Evolutionary conservation across 2,888 invertebrate species (phyloP).

Genomic region (Heteromurus nitidus): DNA sequence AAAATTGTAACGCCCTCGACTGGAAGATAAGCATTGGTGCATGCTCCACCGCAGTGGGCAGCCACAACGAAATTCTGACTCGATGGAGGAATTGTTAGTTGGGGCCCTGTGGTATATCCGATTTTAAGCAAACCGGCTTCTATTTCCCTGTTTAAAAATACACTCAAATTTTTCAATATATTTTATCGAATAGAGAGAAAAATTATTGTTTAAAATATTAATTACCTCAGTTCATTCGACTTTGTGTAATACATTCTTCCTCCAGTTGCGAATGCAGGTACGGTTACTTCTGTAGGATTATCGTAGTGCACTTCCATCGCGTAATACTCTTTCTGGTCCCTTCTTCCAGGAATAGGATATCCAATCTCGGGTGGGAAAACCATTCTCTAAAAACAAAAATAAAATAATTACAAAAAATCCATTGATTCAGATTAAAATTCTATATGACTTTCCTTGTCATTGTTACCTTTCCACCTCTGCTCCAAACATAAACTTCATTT

Average conservation of each 20-base stretch:
- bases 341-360: constrained; percentile 85
- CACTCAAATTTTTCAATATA: too few species aligned
- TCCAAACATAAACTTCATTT: constrained; percentile 52
- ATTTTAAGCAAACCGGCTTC: constrained; percentile 89
- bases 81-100: constrained; percentile 88
- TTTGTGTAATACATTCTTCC: constrained; percentile 86
- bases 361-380: constrained; percentile 86
- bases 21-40: constrained; percentile 80
- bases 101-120: constrained; percentile 85
- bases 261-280: constrained; percentile 81
- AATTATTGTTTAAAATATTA: too few species aligned
- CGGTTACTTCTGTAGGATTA: constrained; percentile 77
- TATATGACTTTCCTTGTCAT: too few species aligned
- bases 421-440: neutral
- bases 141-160: constrained; percentile 78
- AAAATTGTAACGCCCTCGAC: constrained; percentile 86
- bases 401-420: neutral
- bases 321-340: constrained; percentile 84
- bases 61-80: constrained; percentile 86
- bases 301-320: constrained; percentile 92
- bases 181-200: too few species aligned
- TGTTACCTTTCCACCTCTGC: constrained; percentile 56
- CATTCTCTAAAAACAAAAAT: constrained; percentile 83
- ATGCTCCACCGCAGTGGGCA: constrained; percentile 88
- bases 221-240: too few species aligned